phyloP scores from a whole-genome alignment of 2,888 invertebrate genomes.

The Sussaba pulchella region DNA sequence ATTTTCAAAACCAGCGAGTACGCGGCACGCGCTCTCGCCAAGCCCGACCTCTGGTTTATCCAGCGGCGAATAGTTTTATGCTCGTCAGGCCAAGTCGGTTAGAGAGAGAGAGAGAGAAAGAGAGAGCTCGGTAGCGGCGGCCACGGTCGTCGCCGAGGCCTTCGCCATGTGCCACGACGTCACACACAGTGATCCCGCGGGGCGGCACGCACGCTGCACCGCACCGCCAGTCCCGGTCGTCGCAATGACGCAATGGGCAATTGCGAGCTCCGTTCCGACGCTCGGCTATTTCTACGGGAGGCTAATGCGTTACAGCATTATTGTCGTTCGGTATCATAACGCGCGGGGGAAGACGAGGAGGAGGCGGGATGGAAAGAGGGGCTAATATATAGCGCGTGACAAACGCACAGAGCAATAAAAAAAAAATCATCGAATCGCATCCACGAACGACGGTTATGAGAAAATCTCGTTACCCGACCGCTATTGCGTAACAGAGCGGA shows the following conservation, averaged over 20 bases:
- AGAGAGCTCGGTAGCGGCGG: conserved; percentile 60
- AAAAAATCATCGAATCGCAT: conserved; percentile 2
- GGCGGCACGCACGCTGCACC: not conserved
- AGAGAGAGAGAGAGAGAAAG: too few species aligned
- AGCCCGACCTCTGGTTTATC: conserved; percentile 68
- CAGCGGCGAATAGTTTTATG: conserved; percentile 56
- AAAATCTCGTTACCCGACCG: conserved; percentile 41
- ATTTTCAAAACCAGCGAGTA: not conserved
- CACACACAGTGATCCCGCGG: too few species aligned
- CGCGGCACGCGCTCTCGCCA: too few species aligned
- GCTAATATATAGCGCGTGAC: too few species aligned
- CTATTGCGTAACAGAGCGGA: conserved; percentile 24
- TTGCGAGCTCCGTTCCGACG: conserved; percentile 27
- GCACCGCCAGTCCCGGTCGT: not conserved
- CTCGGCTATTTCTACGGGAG: conserved; percentile 35
- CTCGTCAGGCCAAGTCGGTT: conserved; percentile 62
- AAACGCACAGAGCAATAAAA: not conserved
- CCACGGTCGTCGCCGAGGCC: conserved; percentile 75
- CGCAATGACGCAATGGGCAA: conserved; percentile 45
- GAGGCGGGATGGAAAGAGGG: too few species aligned
- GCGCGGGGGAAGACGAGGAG: not conserved
- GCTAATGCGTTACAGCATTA: not conserved
- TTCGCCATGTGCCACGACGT: conserved; percentile 68
- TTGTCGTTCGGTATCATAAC: not conserved
- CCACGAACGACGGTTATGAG: not conserved